phyloP scores from a whole-genome alignment of 2,113 vertebrate species.

The Diadophis punctatus region DNA sequence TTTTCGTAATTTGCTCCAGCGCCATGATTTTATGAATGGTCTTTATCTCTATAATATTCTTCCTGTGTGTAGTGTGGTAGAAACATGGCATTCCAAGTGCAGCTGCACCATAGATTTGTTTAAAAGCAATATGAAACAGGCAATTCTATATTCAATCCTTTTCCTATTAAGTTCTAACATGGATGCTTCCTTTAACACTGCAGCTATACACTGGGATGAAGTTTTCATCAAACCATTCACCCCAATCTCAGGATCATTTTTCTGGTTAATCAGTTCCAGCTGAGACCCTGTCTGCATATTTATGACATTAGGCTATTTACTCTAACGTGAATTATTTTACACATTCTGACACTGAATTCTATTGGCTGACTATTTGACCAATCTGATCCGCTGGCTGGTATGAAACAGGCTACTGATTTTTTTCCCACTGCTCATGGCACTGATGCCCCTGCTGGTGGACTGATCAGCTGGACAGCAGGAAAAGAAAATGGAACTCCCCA shows the following conservation, averaged over 20 bases:
- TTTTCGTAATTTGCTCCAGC: neutral
- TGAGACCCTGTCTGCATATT: neutral
- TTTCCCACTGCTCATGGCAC: neutral
- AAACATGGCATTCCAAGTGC: neutral
- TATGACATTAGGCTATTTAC: neutral
- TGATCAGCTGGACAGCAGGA: neutral
- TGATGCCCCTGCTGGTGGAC: neutral
- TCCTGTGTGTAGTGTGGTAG: neutral
- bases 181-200: neutral
- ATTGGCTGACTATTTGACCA: neutral
- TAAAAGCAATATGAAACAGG: neutral
- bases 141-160: neutral
- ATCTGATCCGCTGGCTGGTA: neutral
- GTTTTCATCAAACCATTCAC: neutral
- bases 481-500: neutral
- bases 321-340: neutral
- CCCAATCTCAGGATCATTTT: neutral
- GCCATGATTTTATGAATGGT: neutral
- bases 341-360: neutral
- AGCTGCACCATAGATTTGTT: neutral
- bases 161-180: neutral
- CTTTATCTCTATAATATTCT: neutral
- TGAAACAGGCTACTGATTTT: neutral
- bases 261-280: neutral
- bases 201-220: neutral